Conservation (phyloP, 2,113 vertebrate species). For the Rynchops niger region DNA sequence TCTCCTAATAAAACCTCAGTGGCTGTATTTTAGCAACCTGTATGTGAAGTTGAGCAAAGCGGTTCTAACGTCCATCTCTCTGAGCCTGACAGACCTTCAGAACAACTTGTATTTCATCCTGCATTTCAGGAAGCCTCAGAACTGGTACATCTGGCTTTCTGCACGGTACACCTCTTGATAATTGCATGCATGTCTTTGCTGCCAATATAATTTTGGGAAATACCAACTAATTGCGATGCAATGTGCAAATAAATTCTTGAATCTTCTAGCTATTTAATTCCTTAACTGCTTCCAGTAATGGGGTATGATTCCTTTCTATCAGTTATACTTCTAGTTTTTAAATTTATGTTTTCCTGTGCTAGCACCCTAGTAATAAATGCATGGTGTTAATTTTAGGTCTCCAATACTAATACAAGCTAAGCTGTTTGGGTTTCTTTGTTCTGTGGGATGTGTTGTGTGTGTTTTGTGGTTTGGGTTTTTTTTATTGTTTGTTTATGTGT, state of each 20-base stretch:
- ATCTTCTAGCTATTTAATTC: neutral
- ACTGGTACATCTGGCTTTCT: conserved; percentile 1
- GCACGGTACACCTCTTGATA: neutral
- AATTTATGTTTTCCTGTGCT: neutral
- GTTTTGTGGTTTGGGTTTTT: neutral
- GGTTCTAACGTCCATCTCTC: neutral
- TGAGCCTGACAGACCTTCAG: conserved; percentile 6
- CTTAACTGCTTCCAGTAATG: neutral
- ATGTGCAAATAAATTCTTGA: neutral
- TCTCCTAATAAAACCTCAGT: neutral
- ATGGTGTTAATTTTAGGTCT: neutral
- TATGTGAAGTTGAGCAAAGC: neutral
- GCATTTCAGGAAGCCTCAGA: neutral
- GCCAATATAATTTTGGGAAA: neutral
- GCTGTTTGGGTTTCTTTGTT: neutral
- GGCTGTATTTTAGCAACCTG: conserved; percentile 54
- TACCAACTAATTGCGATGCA: neutral
- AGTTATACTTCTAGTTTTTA: neutral
- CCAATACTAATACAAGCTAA: neutral
- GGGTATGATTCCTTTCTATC: neutral
- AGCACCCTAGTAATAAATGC: neutral
- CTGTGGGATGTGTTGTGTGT: neutral
- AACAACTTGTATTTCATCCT: neutral
- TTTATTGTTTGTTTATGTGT: too few relatives aligned
- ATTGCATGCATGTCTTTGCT: neutral